Evolutionary conservation across 2,113 vertebrate genomes (phyloP).

Genomic region (Cyrtonyx montezumae): DNA sequence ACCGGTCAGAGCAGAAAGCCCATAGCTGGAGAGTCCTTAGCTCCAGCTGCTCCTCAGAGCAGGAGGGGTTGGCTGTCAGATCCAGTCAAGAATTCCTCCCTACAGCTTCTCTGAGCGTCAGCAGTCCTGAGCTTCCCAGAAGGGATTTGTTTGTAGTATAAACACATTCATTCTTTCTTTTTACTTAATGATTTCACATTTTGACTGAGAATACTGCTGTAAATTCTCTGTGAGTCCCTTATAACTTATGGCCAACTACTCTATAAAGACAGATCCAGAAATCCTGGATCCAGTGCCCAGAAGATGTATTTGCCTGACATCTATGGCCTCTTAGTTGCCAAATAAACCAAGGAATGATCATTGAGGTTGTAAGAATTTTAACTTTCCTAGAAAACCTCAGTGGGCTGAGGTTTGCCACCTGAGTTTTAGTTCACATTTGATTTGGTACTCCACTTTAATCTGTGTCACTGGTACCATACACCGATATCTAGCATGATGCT

Average conservation of each 20-base stretch:
- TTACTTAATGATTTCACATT: neutral
- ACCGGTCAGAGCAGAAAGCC: neutral
- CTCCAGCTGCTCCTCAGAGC: neutral
- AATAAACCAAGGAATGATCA: neutral
- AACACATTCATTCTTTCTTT: constrained; percentile 15
- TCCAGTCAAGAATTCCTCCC: neutral
- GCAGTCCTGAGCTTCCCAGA: neutral
- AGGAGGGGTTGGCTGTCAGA: neutral
- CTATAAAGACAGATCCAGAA: neutral
- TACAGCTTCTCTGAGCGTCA: neutral
- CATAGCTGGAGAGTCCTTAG: neutral
- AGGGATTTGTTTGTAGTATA: neutral
- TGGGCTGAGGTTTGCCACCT: neutral
- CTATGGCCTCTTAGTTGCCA: neutral
- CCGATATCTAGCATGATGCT: neutral
- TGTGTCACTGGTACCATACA: neutral
- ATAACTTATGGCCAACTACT: neutral
- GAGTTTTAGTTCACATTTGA: neutral
- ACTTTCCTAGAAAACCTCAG: neutral
- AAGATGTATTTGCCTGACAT: neutral
- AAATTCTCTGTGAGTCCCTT: neutral
- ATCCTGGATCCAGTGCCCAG: neutral
- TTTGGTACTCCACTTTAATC: neutral
- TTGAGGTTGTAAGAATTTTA: neutral
- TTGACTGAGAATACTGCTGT: neutral